A percentile compares a stretch with the other conserved stretches of the same genome.
Conservation (phyloP, 2,888 invertebrate genomes). For the Nineta flava region DNA sequence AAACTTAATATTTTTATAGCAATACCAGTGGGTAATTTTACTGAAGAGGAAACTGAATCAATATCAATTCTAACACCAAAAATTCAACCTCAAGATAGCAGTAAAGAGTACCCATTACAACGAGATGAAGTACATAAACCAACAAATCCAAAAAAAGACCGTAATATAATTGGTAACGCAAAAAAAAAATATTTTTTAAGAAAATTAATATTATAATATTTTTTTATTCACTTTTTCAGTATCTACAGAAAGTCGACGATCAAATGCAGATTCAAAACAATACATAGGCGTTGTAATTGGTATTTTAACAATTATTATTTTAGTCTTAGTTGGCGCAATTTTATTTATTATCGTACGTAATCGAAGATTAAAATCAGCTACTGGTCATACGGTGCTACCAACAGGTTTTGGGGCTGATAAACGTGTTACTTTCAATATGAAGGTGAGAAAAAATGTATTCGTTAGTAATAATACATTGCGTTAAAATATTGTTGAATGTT, state of each 20-base stretch:
- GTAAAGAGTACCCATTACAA: conserved; percentile 47
- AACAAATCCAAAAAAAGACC: conserved; percentile 36
- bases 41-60: conserved; percentile 39
- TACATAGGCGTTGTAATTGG: conserved; percentile 53
- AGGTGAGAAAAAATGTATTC: conserved; percentile 20
- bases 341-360: conserved; percentile 51
- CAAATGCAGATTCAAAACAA: conserved; percentile 18
- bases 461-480: neutral
- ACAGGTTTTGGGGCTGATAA: conserved; percentile 21
- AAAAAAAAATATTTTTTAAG: neutral
- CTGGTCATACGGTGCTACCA: conserved; percentile 16
- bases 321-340: conserved; percentile 52
- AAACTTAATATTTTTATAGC: conserved; percentile 31
- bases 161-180: conserved; percentile 15
- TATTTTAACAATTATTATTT: conserved; percentile 52
- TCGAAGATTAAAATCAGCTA: conserved; percentile 33
- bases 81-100: conserved; percentile 30
- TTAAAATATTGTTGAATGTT: neutral
- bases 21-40: conserved; percentile 42
- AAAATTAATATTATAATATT: neutral
- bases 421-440: conserved; percentile 29
- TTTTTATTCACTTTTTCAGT: neutral
- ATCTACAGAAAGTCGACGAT: neutral
- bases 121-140: conserved; percentile 50
- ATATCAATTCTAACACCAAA: conserved; percentile 21